Percentiles rank a stretch among this genome's conserved stretches.
Conservation (phyloP, 2,113 vertebrate species). For the Bothrops jararaca region DNA sequence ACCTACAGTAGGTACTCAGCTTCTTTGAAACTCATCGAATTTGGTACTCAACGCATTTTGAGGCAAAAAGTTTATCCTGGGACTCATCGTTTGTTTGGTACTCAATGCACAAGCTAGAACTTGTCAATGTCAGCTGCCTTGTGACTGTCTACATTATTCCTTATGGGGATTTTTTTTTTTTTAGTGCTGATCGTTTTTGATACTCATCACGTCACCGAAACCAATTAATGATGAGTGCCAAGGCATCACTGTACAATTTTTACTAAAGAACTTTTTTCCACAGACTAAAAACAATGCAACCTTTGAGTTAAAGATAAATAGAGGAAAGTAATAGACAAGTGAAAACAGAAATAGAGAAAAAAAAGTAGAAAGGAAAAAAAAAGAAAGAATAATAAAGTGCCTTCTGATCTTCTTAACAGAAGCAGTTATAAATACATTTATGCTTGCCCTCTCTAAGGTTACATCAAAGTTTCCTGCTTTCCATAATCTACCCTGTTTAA, state of each 20-base stretch:
- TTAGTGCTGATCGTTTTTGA: neutral
- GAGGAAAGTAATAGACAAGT: neutral
- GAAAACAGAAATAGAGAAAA: neutral
- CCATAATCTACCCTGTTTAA: neutral
- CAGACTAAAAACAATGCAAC: neutral
- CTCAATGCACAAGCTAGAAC: neutral
- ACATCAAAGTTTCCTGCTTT: neutral
- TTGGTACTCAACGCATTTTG: neutral
- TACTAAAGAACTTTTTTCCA: neutral
- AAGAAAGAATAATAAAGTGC: neutral
- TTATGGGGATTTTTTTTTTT: neutral
- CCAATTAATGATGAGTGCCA: no score
- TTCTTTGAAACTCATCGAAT: neutral
- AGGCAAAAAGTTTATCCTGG: neutral
- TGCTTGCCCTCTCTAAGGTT: neutral
- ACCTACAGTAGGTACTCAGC: neutral
- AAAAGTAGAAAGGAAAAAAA: neutral
- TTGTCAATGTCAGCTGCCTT: neutral
- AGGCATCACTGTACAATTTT: neutral
- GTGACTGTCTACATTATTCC: neutral
- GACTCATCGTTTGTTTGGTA: neutral
- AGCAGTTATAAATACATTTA: neutral
- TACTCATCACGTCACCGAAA: neutral
- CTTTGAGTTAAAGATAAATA: neutral
- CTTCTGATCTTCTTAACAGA: neutral